Evolutionary conservation across 2,113 vertebrate species (phyloP).

Genomic region (Engraulis encrasicolus): DNA sequence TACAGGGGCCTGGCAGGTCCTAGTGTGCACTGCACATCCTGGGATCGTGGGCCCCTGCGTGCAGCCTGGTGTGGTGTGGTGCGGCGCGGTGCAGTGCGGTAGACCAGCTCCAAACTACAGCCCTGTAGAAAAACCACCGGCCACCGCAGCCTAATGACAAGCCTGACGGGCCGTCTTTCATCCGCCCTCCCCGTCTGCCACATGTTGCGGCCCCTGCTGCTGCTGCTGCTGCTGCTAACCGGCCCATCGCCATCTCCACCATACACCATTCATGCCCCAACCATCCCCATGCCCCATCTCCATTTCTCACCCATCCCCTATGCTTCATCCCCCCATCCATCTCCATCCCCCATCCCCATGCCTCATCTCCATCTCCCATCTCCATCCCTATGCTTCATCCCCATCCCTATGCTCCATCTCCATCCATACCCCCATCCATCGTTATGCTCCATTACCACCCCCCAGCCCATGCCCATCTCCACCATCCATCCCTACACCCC

Average conservation of each 20-base stretch:
- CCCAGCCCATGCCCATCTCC: too few relatives aligned
- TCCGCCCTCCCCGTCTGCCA: constrained; percentile 44
- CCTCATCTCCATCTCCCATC: too few relatives aligned
- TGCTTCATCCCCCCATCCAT: too few relatives aligned
- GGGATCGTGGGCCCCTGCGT: constrained; percentile 38
- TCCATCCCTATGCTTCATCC: too few relatives aligned
- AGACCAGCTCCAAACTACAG: constrained; percentile 44
- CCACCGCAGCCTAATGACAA: constrained; percentile 45
- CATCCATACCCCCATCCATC: too few relatives aligned
- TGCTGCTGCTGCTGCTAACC: background rate
- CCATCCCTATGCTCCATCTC: too few relatives aligned
- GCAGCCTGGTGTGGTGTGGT: too few relatives aligned
- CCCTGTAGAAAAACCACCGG: constrained; percentile 48
- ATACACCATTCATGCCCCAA: background rate
- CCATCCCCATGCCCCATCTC: too few relatives aligned
- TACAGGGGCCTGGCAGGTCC: constrained; percentile 10
- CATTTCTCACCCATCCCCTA: too few relatives aligned
- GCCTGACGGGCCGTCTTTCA: constrained; percentile 36
- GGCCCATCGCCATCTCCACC: background rate
- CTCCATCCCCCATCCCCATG: too few relatives aligned
- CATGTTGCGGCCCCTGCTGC: constrained; percentile 33
- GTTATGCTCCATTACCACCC: background rate
- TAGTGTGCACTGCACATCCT: background rate
- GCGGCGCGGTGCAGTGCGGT: constrained; percentile 41
- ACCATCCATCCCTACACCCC: too few relatives aligned